Conservation (phyloP, 2,113 vertebrate species). For the Sminthopsis crassicaudata region DNA sequence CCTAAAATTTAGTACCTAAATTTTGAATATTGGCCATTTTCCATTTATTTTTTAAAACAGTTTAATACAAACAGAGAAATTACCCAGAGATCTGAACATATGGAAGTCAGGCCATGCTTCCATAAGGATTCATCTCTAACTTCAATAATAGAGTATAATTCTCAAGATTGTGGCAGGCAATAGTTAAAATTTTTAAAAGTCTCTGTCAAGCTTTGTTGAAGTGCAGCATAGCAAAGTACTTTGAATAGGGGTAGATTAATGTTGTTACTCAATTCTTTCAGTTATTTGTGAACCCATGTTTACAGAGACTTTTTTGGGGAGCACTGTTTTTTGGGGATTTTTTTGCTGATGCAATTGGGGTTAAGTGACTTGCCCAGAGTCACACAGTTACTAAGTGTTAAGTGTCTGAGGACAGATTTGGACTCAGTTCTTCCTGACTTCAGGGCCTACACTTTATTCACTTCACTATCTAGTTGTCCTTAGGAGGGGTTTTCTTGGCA, state of each 20-base stretch:
- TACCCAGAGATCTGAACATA: neutral
- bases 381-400: too few species aligned
- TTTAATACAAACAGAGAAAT: neutral
- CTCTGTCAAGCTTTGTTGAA: neutral
- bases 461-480: too few species aligned
- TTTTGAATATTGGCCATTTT: constrained; percentile 38
- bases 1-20: constrained; percentile 46
- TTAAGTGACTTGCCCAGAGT: too few species aligned
- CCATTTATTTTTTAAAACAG: constrained; percentile 13
- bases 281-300: too few species aligned
- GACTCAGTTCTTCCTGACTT: too few species aligned
- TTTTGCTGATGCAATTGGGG: too few species aligned
- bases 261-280: neutral
- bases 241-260: neutral
- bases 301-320: too few species aligned
- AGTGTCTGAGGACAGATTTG: too few species aligned
- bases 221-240: neutral
- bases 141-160: neutral
- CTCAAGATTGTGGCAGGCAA: neutral
- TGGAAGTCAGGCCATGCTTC: neutral
- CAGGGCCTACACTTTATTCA: too few species aligned
- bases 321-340: too few species aligned
- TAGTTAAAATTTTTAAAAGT: neutral
- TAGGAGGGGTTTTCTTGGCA: too few species aligned
- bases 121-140: neutral